Base-by-base conservation (phyloP, 1,140 invertebrate species). In the Fopius arisanus region DNA sequence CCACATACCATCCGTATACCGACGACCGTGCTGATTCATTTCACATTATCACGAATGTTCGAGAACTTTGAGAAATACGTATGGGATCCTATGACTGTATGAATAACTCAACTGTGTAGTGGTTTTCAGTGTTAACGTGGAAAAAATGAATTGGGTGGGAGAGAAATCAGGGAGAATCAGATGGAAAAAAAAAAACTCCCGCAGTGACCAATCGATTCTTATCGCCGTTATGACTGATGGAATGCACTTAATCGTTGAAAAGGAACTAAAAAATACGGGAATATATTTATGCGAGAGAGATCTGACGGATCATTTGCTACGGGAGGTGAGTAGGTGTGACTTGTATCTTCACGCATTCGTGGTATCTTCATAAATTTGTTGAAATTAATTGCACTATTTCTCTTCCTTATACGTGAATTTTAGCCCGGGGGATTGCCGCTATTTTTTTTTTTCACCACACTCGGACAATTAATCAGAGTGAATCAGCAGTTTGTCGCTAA, bases 1-100 rank as follows among this genome's bases (percentile, higher is more conserved):
- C 78, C 78, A 78, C 78, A 81, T 81, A 80, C 78, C 78, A 77
- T 29, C 48, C 54, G 54, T 65, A 66, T 28, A 68, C 73, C 70
- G 74, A 75, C 76, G 79, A 71, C 77, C 73, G 77, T 76, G 78
- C 81, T 83, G 83, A 84, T 84, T 86, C 84, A 83, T 85, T 84
- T 80, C 81, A 78, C 78, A 80, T 80, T 82, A 84, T 84, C 80
- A 72, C 75, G 70, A 76, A 76, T 76, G 62, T 68, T 75, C 19
- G 33, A 68, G 33, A 48, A 28, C 12, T 43, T 72, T 54, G 51
- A 70, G 29, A 40, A 37, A 72, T 68, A 26, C 31, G 21, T 40
- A 63, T 41, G 51, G 33, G n/a, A 33, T 29, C 23, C 62, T 62
- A 59, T 59, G 23, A 21, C 54, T 1, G 23, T 21, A 59, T 59